Conservation (phyloP, 2,113 vertebrate species). For the Forbesichthys agassizii region DNA sequence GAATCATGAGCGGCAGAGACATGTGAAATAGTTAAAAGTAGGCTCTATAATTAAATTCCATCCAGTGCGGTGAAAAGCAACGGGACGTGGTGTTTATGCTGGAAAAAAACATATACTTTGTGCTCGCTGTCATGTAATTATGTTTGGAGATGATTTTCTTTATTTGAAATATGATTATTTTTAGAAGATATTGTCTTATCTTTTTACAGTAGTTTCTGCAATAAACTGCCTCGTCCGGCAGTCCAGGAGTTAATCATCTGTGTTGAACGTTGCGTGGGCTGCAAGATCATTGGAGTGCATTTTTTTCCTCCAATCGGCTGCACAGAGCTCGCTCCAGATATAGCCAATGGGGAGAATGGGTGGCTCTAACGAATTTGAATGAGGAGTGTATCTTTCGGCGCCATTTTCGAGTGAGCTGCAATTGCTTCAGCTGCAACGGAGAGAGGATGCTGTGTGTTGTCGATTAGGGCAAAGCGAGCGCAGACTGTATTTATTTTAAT, state of each 20-base stretch:
- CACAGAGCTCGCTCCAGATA: constrained; percentile 71
- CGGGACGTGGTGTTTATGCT: too few relatives aligned
- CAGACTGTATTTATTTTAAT: constrained; percentile 33
- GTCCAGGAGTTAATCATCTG: constrained; percentile 39
- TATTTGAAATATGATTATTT: too few relatives aligned
- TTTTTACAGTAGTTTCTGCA: too few relatives aligned
- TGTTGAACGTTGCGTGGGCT: constrained; percentile 65
- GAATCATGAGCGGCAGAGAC: too few relatives aligned
- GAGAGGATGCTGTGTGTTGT: constrained; percentile 63
- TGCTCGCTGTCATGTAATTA: too few relatives aligned
- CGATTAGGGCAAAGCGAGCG: constrained; percentile 43
- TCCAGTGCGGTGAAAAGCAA: too few relatives aligned
- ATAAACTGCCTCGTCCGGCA: not conserved
- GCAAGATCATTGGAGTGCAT: constrained; percentile 82
- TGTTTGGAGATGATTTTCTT: too few relatives aligned
- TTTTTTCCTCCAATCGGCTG: constrained; percentile 72
- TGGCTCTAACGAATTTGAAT: constrained; percentile 97
- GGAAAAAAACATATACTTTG: too few relatives aligned
- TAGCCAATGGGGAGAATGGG: constrained; percentile 78
- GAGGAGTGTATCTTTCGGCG: constrained; percentile 95
- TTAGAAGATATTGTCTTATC: too few relatives aligned
- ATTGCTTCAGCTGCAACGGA: constrained; percentile 80
- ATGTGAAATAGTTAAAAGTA: too few relatives aligned
- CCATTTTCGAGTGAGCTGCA: constrained; percentile 96
- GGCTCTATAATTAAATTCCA: too few relatives aligned